Evolutionary conservation across 2,797 vertebrate genomes (phyloP).

Genomic region (Esox lucius): DNA sequence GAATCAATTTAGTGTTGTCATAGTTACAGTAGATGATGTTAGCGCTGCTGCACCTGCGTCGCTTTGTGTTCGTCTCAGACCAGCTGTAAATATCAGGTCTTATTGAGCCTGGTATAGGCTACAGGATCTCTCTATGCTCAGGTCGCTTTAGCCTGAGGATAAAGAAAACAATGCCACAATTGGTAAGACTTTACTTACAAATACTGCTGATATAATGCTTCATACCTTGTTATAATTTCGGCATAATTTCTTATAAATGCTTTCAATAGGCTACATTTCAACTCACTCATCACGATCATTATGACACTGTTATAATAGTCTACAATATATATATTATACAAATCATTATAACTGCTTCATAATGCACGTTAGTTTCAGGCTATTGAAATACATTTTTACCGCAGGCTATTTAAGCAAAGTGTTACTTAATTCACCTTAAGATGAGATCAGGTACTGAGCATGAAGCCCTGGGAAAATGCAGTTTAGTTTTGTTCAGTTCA

Average conservation of each 20-base stretch:
- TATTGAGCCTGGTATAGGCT: conserved; percentile 50
- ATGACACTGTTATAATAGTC: background rate
- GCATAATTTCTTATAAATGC: background rate
- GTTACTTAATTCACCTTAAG: conserved; percentile 35
- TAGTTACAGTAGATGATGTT: conserved; percentile 75
- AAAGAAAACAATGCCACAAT: conserved; percentile 33
- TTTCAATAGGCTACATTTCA: background rate
- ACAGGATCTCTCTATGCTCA: conserved; percentile 14
- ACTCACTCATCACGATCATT: background rate
- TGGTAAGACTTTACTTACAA: background rate
- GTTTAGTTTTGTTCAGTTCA: no score
- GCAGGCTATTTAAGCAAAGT: background rate
- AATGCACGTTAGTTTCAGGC: background rate
- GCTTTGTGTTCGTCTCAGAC: conserved; percentile 65
- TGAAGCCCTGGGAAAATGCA: conserved; percentile 45
- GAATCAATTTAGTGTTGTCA: conserved; percentile 81
- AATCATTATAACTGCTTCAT: background rate
- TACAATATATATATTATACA: background rate
- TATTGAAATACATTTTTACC: background rate
- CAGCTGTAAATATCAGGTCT: conserved; percentile 60
- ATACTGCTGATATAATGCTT: background rate
- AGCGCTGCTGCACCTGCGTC: conserved; percentile 78
- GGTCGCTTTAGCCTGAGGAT: conserved; percentile 11
- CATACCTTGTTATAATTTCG: background rate
- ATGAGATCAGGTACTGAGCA: conserved; percentile 39